Evolutionary conservation across 2,797 vertebrate genomes (phyloP).

Genomic region (Enteromius mattozi): DNA sequence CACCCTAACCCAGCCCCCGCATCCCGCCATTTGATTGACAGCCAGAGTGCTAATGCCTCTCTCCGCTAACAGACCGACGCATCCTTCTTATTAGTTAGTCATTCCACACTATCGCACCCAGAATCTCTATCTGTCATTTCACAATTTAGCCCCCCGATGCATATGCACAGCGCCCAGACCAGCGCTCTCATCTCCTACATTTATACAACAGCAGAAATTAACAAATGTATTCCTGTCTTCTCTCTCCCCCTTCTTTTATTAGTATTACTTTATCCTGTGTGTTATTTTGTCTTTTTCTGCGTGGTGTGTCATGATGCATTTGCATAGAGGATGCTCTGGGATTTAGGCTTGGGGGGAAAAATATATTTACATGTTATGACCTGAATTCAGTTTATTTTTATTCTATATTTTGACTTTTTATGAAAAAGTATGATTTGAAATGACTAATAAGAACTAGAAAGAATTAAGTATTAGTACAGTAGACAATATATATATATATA

Average conservation of each 20-base stretch:
- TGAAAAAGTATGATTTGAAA: conserved; percentile 2
- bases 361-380: conserved; percentile 13
- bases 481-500: neutral
- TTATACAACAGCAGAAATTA: conserved; percentile 78
- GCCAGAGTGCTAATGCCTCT: conserved; percentile 83
- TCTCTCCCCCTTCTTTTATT: conserved; percentile 18
- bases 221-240: conserved; percentile 28
- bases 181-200: conserved; percentile 81
- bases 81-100: conserved; percentile 87
- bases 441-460: neutral
- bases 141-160: conserved; percentile 85
- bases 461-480: neutral
- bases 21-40: conserved; percentile 82
- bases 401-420: conserved; percentile 15
- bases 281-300: neutral
- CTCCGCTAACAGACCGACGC: conserved; percentile 84
- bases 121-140: conserved; percentile 87
- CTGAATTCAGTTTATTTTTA: conserved; percentile 11
- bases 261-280: conserved; percentile 18
- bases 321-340: neutral
- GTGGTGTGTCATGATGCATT: conserved; percentile 15
- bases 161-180: conserved; percentile 83
- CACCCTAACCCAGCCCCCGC: conserved; percentile 77
- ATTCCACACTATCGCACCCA: conserved; percentile 86
- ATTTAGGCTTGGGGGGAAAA: neutral